phyloP scores from a whole-genome alignment of 2,888 invertebrate species.

The Euzophera pinguis region DNA sequence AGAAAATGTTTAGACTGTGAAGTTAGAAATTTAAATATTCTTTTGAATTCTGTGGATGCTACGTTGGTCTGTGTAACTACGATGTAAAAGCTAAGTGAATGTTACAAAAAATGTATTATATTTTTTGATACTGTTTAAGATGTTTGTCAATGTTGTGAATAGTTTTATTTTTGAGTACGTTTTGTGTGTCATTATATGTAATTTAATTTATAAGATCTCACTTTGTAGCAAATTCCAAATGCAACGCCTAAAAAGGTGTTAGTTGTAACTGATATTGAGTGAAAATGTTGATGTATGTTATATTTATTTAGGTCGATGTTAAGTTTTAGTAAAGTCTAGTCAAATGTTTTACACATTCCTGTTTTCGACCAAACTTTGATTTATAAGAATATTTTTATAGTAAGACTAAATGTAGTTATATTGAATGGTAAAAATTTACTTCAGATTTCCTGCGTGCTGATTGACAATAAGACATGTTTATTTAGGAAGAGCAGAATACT shows the following conservation, averaged over 20 bases:
- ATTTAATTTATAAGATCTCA: slow-evolving; percentile 61
- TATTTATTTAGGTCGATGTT: slow-evolving; percentile 76
- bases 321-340: slow-evolving; percentile 80
- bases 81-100: neutral
- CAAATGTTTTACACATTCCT: slow-evolving; percentile 79
- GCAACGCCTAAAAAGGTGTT: slow-evolving; percentile 35
- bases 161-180: slow-evolving; percentile 31
- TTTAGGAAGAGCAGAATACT: slow-evolving; percentile 20
- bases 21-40: too few species aligned
- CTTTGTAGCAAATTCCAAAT: slow-evolving; percentile 51
- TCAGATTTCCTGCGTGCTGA: slow-evolving; percentile 6
- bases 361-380: slow-evolving; percentile 75
- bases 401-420: slow-evolving; percentile 10
- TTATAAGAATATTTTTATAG: slow-evolving; percentile 35
- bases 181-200: slow-evolving; percentile 45
- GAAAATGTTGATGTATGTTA: slow-evolving; percentile 65
- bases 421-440: slow-evolving; percentile 4
- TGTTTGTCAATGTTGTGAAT: slow-evolving; percentile 22
- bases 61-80: neutral
- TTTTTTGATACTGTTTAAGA: slow-evolving; percentile 13
- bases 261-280: slow-evolving; percentile 45
- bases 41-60: neutral
- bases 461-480: neutral
- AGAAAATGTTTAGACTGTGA: too few species aligned
- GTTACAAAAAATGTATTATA: neutral